These are phyloP conservation scores for Eudasyphora cyanicolor DNA, from an alignment of 2,888 invertebrate genomes.

Conservation along the genomic window DNA sequence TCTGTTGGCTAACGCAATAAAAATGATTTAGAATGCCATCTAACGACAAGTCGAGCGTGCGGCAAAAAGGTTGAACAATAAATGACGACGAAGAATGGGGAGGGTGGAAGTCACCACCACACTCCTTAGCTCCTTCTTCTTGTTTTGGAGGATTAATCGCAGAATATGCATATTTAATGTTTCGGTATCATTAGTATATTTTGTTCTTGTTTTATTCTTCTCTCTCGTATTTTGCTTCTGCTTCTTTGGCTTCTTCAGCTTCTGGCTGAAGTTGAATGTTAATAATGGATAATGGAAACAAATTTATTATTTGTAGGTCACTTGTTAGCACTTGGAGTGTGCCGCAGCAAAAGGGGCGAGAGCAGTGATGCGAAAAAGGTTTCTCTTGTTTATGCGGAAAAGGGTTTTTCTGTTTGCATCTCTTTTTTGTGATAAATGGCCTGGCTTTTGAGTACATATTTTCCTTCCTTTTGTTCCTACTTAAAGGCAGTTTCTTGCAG, in stretches of 20 bases:
- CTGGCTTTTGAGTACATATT: not conserved
- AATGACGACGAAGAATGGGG: too few species aligned
- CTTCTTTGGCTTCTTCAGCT: not conserved
- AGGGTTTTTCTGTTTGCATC: not conserved
- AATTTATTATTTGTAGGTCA: slow-evolving; percentile 30
- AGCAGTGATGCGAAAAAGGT: slow-evolving; percentile 2
- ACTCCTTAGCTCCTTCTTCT: not conserved
- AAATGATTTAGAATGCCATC: slow-evolving; percentile 21
- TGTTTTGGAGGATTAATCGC: slow-evolving; percentile 16
- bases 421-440: slow-evolving; percentile 18
- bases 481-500: not conserved
- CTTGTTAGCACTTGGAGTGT: not conserved
- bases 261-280: not conserved
- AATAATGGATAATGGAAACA: slow-evolving; percentile 33
- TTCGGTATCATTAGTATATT: slow-evolving; percentile 15
- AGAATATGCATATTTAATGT: slow-evolving; percentile 29
- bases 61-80: too few species aligned
- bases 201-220: not conserved
- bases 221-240: not conserved
- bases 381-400: not conserved
- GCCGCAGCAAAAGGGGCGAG: not conserved
- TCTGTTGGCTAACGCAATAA: not conserved
- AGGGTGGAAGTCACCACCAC: slow-evolving; percentile 2
- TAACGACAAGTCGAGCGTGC: not conserved
- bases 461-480: too few species aligned